phyloP scores from a whole-genome alignment of 2,797 vertebrate species.

The Caiman crocodilus region DNA sequence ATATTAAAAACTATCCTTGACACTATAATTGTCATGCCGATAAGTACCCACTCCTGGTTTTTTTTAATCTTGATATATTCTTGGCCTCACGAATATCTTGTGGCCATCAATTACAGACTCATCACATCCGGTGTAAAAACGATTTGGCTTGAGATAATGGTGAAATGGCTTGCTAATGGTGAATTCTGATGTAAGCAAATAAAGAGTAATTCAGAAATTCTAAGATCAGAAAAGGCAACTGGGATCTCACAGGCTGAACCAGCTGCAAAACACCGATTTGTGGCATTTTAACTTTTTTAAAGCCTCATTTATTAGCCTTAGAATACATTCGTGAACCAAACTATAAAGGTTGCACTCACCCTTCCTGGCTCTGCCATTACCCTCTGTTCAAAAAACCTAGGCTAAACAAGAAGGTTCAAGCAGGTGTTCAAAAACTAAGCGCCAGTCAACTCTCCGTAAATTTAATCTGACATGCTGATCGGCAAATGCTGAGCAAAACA shows the following conservation, averaged over 20 bases:
- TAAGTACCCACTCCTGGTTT: not conserved
- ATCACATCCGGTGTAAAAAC: not conserved
- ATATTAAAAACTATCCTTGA: not conserved
- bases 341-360: not conserved
- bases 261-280: constrained; percentile 1
- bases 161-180: not conserved
- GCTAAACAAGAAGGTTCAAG: constrained; percentile 34
- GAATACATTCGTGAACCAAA: not conserved
- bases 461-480: constrained; percentile 42
- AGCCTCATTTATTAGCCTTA: constrained; percentile 29
- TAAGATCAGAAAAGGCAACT: constrained; percentile 29
- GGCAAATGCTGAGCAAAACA: constrained; percentile 40
- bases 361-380: not conserved
- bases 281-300: not conserved
- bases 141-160: not conserved
- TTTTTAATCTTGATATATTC: not conserved
- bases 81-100: fast-evolving
- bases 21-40: not conserved
- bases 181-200: not conserved
- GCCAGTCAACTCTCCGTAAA: constrained; percentile 26
- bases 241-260: not conserved
- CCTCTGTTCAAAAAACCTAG: not conserved
- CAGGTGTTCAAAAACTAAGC: constrained; percentile 60
- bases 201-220: not conserved
- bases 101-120: not conserved